Evolutionary conservation across 2,113 vertebrate species (phyloP), one percentile per base, ranked within the genome.

Genomic region (Nothocercus nigrocapillus): DNA sequence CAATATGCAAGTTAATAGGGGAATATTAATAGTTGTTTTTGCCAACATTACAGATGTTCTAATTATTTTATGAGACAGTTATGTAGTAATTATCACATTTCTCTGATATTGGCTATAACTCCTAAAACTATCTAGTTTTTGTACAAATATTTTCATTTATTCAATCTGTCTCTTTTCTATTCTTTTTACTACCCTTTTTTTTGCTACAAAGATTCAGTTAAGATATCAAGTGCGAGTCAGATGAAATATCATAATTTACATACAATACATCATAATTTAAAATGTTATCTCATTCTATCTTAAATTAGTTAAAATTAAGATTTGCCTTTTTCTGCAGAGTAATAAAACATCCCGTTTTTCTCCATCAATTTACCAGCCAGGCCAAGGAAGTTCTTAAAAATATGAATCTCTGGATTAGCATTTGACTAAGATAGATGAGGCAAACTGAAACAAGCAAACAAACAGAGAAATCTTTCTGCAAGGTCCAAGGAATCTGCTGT

Each of bases 161-260:
- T 94, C 88, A 94, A 81, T 93, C 85, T 93, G 64, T 66, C 64
- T 91, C 76, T 86, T 90, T 88, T 92, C 73, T 93, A 82, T 92
- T 62, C 80, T 88, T 67, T 75, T 79, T 89, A 85, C 91, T 85
- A 77, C 91, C 91, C 94, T 73, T 95, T 96, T 95, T 73, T 94
- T 96, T 95, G 85, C 93, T 83, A 64, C 87, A 96, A 94, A 91
- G 85, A 95, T 95, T 93, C 85, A 67, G 87, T 97, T 95, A 89
- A 94, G 40, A 89, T 92, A 75, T 91, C 89, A 96, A 2, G 61
- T 86, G 74, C 45, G 58, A 93, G 73, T 95, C 76, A 93, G 82
- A 94, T 61, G 82, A 73, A 89, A 94, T 44, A 17, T 74, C 91
- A 93, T 90, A 88, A 44, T 93, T 93, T 90, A 88, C 36, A 36